These are phyloP conservation scores for Numenius phaeopus DNA, from an alignment of 2,797 vertebrate genomes.

Conservation along the genomic window DNA sequence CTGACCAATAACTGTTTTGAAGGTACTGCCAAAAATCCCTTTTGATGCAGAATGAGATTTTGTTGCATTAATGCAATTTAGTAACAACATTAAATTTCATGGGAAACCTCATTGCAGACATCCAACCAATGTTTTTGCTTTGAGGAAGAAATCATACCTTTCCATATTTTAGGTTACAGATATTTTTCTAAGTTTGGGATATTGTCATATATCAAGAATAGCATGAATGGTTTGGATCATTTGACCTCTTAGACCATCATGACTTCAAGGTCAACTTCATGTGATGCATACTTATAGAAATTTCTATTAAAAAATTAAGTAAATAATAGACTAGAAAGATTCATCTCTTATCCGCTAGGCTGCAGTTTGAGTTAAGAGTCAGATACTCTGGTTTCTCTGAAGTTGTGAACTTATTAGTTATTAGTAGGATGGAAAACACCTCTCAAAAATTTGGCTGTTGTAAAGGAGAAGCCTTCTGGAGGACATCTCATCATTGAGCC, in stretches of 20 bases:
- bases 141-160: background rate
- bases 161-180: background rate
- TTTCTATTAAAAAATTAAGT: background rate
- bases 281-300: background rate
- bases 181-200: background rate
- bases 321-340: background rate
- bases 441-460: background rate
- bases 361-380: background rate
- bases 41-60: background rate
- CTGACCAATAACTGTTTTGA: background rate
- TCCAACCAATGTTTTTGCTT: background rate
- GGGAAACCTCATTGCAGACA: background rate
- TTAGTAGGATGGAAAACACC: background rate
- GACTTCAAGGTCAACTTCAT: background rate
- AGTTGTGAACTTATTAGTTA: background rate
- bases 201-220: rapidly evolving
- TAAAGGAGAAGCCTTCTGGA: background rate
- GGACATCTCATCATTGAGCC: background rate
- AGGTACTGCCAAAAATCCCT: background rate
- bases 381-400: background rate
- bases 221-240: background rate
- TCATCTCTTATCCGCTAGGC: rapidly evolving
- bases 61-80: background rate
- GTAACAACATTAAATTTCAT: background rate
- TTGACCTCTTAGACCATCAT: background rate